phyloP scores from a whole-genome alignment of 2,797 vertebrate species.

The Poecilia gillii region DNA sequence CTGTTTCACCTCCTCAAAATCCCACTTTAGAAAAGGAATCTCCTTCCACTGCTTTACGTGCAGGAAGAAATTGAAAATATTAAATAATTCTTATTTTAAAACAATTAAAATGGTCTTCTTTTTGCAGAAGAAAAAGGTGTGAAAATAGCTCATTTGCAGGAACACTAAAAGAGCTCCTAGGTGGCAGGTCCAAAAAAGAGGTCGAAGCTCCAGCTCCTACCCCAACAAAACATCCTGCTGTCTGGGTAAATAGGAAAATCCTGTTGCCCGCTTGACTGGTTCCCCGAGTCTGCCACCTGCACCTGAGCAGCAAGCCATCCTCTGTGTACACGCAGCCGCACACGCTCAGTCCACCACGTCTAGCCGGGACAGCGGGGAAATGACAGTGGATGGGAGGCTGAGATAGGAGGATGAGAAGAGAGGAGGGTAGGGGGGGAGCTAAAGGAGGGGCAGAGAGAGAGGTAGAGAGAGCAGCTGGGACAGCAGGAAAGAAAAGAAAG shows the following conservation, averaged over 20 bases:
- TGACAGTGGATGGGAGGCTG: constrained; percentile 65
- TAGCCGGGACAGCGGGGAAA: constrained; percentile 63
- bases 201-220: constrained; percentile 39
- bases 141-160: constrained; percentile 38
- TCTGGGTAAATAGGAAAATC: constrained; percentile 48
- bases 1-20: constrained; percentile 31
- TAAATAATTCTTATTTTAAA: constrained; percentile 14
- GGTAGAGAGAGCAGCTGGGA: constrained; percentile 64
- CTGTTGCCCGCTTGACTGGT: constrained; percentile 52
- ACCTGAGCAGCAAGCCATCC: constrained; percentile 67
- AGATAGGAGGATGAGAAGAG: constrained; percentile 48
- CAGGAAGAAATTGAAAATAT: constrained; percentile 38
- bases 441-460: constrained; percentile 49
- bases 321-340: constrained; percentile 36
- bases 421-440: constrained; percentile 12
- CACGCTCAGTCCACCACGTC: constrained; percentile 41
- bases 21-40: constrained; percentile 16
- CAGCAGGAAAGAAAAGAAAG: constrained; percentile 29
- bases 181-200: constrained; percentile 41
- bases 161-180: constrained; percentile 28
- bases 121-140: constrained; percentile 17
- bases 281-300: constrained; percentile 42
- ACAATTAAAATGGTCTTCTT: constrained; percentile 19
- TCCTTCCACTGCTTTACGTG: constrained; percentile 44
- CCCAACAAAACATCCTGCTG: constrained; percentile 42